phyloP scores from a whole-genome alignment of 1,140 invertebrate genomes.

The Laodelphax striatellus region DNA sequence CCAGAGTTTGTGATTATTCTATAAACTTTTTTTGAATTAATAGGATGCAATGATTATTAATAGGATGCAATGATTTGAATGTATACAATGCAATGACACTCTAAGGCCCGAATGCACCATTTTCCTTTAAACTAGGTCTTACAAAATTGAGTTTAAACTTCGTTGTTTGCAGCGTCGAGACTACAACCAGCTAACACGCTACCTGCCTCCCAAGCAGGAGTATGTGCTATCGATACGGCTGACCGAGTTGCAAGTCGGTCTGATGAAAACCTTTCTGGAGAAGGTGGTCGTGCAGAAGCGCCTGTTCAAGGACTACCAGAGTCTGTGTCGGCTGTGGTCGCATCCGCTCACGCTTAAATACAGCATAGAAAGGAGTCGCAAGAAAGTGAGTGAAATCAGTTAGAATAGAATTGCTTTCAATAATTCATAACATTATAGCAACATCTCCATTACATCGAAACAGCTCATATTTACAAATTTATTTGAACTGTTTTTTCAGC shows the following conservation, averaged over 20 bases:
- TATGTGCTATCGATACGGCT: slow-evolving; percentile 84
- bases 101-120: too few species aligned
- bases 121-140: too few species aligned
- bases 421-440: too few species aligned
- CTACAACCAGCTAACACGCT: slow-evolving; percentile 81
- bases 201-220: slow-evolving; percentile 88
- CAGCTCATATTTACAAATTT: too few species aligned
- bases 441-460: too few species aligned
- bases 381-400: slow-evolving; percentile 28
- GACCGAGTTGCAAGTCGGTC: slow-evolving; percentile 66
- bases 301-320: slow-evolving; percentile 80
- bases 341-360: slow-evolving; percentile 78
- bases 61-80: too few species aligned
- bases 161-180: slow-evolving; percentile 64
- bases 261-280: slow-evolving; percentile 66
- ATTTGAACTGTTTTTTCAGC: too few species aligned
- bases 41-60: too few species aligned
- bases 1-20: too few species aligned
- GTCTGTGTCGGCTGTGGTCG: slow-evolving; percentile 81
- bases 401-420: too few species aligned
- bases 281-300: slow-evolving; percentile 29
- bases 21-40: too few species aligned
- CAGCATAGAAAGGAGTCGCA: slow-evolving; percentile 41
- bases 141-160: slow-evolving; percentile 14
- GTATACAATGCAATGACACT: too few species aligned